phyloP scores from a whole-genome alignment of 2,113 vertebrate genomes.

The Marmota monax region DNA sequence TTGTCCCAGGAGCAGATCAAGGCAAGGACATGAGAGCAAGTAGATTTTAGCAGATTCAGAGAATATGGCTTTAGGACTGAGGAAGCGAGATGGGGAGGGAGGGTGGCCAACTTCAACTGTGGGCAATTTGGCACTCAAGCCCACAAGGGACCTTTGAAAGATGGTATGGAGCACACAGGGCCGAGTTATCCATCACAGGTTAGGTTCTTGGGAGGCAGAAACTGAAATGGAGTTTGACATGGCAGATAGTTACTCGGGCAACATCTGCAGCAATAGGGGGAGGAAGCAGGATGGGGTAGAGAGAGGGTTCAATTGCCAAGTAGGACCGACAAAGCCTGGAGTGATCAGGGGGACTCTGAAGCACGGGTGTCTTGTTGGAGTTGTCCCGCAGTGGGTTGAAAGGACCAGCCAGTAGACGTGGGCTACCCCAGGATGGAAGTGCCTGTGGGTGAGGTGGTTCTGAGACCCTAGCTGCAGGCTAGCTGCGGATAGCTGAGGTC shows the following conservation, averaged over 20 bases:
- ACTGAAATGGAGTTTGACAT: not conserved
- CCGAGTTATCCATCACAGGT: not conserved
- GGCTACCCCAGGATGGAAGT: not conserved
- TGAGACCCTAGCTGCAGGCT: not conserved
- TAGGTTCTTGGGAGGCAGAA: conserved; percentile 26
- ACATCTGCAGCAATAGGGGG: not conserved
- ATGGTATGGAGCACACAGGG: not conserved
- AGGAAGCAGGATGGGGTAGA: not conserved
- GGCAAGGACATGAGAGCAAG: not conserved
- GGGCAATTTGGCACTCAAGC: not conserved
- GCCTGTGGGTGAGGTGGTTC: not conserved
- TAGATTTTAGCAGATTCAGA: conserved; percentile 30
- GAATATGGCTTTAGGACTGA: not conserved
- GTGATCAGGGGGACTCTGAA: not conserved
- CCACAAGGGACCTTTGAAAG: not conserved
- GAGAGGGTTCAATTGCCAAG: not conserved
- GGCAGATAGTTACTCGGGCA: not conserved
- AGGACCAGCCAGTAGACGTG: not conserved
- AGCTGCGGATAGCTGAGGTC: not conserved
- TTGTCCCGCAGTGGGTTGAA: not conserved
- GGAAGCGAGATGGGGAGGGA: not conserved
- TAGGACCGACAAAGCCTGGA: not conserved
- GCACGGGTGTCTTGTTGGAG: not conserved
- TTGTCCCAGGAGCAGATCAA: not conserved
- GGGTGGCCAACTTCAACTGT: not conserved